These are phyloP conservation scores for Macroramphosus scolopax DNA, from an alignment of 2,797 vertebrate genomes.

Conservation along the genomic window DNA sequence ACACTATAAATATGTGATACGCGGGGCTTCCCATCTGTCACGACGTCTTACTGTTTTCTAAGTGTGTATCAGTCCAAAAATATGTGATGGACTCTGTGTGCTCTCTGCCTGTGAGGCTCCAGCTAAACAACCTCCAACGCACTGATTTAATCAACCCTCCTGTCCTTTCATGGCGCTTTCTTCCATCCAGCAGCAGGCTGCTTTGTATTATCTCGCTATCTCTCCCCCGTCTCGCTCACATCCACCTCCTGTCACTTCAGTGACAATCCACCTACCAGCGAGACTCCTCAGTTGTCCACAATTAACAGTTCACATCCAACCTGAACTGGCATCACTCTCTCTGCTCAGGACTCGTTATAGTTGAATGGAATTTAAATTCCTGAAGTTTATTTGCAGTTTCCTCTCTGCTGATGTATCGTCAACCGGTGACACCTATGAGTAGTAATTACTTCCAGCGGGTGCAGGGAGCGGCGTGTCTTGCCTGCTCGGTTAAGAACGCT, in stretches of 20 bases:
- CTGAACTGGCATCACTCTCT: constrained; percentile 7
- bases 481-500: constrained; percentile 28
- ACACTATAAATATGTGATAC: background rate
- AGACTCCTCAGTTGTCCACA: constrained; percentile 9
- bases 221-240: constrained; percentile 7
- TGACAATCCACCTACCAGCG: constrained; percentile 6
- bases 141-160: constrained; percentile 43
- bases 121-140: constrained; percentile 31
- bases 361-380: constrained; percentile 33
- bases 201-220: constrained; percentile 20
- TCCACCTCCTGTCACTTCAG: constrained; percentile 4
- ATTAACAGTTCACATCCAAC: constrained; percentile 36
- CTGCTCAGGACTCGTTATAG: constrained; percentile 14
- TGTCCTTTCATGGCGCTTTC: constrained; percentile 14
- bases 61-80: too few species aligned
- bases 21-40: too few species aligned
- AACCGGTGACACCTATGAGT: constrained; percentile 10
- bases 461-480: constrained; percentile 35
- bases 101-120: constrained; percentile 12
- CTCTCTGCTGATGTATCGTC: constrained; percentile 12
- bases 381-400: constrained; percentile 38
- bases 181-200: constrained; percentile 6
- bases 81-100: too few species aligned
- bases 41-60: too few species aligned
- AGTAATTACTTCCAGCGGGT: constrained; percentile 25